Evolutionary conservation across 2,797 vertebrate species (phyloP).

Genomic region (Chaetophractus vellerosus): DNA sequence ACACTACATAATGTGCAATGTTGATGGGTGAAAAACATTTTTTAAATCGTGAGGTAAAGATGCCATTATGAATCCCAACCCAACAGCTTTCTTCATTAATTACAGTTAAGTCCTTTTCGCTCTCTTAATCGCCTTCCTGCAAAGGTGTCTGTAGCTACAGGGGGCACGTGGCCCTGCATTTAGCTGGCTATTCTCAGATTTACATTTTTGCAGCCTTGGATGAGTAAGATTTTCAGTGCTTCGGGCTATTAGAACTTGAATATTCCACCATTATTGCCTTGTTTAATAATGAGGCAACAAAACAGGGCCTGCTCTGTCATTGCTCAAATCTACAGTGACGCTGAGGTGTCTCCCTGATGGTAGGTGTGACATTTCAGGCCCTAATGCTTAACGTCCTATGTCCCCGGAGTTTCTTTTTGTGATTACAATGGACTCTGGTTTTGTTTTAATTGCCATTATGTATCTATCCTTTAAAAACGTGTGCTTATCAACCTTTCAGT

Average conservation of each 20-base stretch:
- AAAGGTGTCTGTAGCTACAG: neutral
- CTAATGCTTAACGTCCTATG: neutral
- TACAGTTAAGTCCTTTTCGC: neutral
- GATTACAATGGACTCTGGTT: constrained; percentile 74
- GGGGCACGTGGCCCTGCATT: neutral
- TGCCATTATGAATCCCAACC: neutral
- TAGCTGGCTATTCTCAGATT: neutral
- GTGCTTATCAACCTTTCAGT: constrained; percentile 72
- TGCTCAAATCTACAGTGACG: constrained; percentile 69
- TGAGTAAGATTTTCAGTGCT: constrained; percentile 35
- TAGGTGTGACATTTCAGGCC: constrained; percentile 58
- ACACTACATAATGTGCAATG: neutral
- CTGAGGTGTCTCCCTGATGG: constrained; percentile 78
- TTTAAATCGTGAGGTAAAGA: neutral
- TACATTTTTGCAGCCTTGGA: neutral
- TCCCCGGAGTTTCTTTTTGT: constrained; percentile 71
- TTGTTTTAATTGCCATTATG: constrained; percentile 84
- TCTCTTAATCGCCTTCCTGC: neutral
- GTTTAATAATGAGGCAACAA: constrained; percentile 78
- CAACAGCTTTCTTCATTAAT: constrained; percentile 26
- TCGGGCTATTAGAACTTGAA: constrained; percentile 57
- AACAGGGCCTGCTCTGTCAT: constrained; percentile 72
- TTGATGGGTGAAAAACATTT: neutral
- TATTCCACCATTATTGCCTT: constrained; percentile 81
- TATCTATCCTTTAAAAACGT: constrained; percentile 68